phyloP scores from a whole-genome alignment of 2,888 invertebrate species.

The Himalopsyche anomala region DNA sequence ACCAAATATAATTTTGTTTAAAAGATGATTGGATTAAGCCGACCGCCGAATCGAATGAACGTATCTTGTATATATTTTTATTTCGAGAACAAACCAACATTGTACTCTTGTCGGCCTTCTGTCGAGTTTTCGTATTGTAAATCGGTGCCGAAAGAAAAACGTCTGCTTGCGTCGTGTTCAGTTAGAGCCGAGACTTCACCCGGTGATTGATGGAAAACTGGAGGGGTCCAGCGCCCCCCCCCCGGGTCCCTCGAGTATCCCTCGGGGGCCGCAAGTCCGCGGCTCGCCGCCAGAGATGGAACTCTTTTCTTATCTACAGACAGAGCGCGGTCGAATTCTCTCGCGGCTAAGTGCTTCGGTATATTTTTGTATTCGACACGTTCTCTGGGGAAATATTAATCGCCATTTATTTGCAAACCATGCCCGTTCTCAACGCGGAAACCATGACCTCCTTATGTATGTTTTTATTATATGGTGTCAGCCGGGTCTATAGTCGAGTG shows the following conservation, averaged over 20 bases:
- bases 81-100: neutral
- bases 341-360: neutral
- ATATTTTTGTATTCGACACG: neutral
- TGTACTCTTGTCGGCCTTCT: neutral
- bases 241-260: neutral
- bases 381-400: too few relatives aligned
- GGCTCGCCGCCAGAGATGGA: conserved; percentile 8
- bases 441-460: too few relatives aligned
- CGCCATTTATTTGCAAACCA: too few relatives aligned
- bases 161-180: conserved; percentile 13
- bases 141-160: conserved; percentile 28
- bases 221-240: neutral
- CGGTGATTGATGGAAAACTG: neutral
- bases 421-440: too few relatives aligned
- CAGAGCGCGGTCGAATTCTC: conserved; percentile 1
- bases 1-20: too few relatives aligned
- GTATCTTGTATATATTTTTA: too few relatives aligned
- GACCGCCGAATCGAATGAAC: too few relatives aligned
- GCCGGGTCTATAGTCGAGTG: too few relatives aligned
- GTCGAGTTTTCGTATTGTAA: conserved; percentile 15
- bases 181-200: conserved; percentile 6
- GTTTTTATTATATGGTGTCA: too few relatives aligned
- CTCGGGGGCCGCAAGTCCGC: conserved; percentile 29
- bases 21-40: too few relatives aligned
- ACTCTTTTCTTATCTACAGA: neutral